A percentile compares a stretch with the other conserved stretches of the same genome.
These are phyloP conservation scores for Zootermopsis nevadensis DNA, from an alignment of 2,888 invertebrate species.

Conservation along the genomic window DNA sequence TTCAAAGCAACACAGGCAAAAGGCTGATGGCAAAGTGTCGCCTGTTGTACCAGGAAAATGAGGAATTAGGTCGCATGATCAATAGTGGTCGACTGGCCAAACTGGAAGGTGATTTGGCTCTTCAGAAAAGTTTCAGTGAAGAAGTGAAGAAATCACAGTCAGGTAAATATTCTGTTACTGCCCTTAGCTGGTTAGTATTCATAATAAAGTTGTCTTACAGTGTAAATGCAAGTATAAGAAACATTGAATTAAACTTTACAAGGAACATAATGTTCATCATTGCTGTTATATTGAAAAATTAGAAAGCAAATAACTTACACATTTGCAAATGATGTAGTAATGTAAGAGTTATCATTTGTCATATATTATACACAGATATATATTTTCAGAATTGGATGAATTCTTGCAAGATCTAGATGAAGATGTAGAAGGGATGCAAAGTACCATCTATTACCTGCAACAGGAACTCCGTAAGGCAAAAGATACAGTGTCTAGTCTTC, in stretches of 20 bases:
- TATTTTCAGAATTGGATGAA: constrained; percentile 86
- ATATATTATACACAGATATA: not conserved
- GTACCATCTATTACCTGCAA: constrained; percentile 93
- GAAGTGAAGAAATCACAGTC: constrained; percentile 97
- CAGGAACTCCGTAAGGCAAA: constrained; percentile 90
- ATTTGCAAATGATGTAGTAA: too few relatives aligned
- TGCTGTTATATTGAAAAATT: too few relatives aligned
- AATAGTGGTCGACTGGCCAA: constrained; percentile 95
- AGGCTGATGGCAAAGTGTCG: constrained; percentile 98
- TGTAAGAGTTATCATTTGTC: not conserved
- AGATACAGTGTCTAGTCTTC: constrained; percentile 73
- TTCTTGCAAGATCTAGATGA: constrained; percentile 96
- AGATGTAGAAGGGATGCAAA: constrained; percentile 98
- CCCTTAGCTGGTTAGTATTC: not conserved
- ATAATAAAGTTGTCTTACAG: not conserved
- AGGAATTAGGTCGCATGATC: constrained; percentile 95
- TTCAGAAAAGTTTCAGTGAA: constrained; percentile 95
- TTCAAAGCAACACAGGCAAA: constrained; percentile 90
- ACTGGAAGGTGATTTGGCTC: constrained; percentile 92
- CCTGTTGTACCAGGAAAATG: constrained; percentile 94
- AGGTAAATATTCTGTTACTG: constrained; percentile 67
- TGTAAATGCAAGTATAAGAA: not conserved
- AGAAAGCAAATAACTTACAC: too few relatives aligned
- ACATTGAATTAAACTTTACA: constrained; percentile 54
- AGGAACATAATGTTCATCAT: not conserved